Percentiles rank a stretch among this genome's conserved stretches.
phyloP scores from a whole-genome alignment of 2,888 invertebrate species.

The Drosophila limbata region DNA sequence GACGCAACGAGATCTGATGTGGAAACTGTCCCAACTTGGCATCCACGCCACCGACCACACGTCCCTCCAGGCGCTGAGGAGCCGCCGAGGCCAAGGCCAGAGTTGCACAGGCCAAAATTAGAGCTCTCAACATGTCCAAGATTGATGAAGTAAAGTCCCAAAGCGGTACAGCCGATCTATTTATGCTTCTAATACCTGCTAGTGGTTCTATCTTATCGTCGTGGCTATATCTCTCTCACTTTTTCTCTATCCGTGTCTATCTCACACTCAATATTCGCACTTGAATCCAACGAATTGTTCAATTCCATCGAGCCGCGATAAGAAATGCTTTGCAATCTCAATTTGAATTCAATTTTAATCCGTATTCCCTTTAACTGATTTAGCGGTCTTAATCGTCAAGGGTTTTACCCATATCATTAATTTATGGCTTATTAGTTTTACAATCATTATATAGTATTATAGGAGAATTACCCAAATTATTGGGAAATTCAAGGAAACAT shows the following conservation, averaged over 20 bases:
- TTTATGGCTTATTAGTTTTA: constrained; percentile 5
- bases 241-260: background rate
- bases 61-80: constrained; percentile 49
- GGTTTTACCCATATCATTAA: constrained; percentile 23
- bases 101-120: constrained; percentile 16
- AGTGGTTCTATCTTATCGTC: constrained; percentile 34
- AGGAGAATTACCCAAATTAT: constrained; percentile 3
- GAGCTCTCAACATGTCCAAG: constrained; percentile 29
- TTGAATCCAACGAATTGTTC: constrained; percentile 1
- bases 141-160: constrained; percentile 8
- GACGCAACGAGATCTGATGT: constrained; percentile 81
- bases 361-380: constrained; percentile 7
- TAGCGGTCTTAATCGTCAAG: constrained; percentile 12
- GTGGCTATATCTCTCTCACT: constrained; percentile 1
- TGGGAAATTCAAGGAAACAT: constrained; percentile 16
- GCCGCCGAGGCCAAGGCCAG: constrained; percentile 37
- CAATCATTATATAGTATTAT: background rate
- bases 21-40: constrained; percentile 81
- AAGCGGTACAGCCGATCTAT: constrained; percentile 7
- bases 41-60: constrained; percentile 79
- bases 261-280: constrained; percentile 2
- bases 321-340: background rate
- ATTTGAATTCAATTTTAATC: constrained; percentile 4
- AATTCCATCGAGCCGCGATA: constrained; percentile 13
- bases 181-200: constrained; percentile 15